Base-by-base conservation (phyloP, 2,888 invertebrate species). In the Habrosyne pyritoides region DNA sequence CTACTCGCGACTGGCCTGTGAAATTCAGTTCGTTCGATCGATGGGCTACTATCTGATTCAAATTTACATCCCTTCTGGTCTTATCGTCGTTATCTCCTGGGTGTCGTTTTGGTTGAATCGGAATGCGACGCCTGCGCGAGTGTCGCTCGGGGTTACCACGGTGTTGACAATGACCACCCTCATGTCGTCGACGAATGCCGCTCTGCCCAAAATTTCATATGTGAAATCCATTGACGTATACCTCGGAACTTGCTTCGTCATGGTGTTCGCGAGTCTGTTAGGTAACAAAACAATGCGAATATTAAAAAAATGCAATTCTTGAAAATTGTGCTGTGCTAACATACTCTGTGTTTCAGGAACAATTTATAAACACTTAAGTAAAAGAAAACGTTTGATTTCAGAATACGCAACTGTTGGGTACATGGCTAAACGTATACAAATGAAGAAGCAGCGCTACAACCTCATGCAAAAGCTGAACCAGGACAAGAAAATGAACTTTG, bases 21-120 rank as follows among this genome's bases (percentile, higher is more conserved):
- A 98, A 93, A 98, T 99, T 88, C 98, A 98, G 93, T 98, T 99
- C 93, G 98, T 98, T 76, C 96, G 99, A 72, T 98, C 98, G 80
- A 98, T 99, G 98, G 99, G 99, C 85, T 99, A 99, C 95, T 99
- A 99, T 94, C 95, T 98, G 89, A 99, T 99, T 93, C 98, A 98
- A 94, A 98, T 98, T 93, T 98, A 98, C 94, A 98, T 98, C 93
- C 98, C 98, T 81, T 98, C 98, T 91, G 97, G 98, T 86, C 95
- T 98, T 92, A 98, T 98, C 90, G 98, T 98, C 88, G 97, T 98
- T 91, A 98, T 98, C 93, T 98, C 98, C 77, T 98, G 98, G 98
- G 98, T 98, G 84, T 97, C 97, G 82, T 98, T 98, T 94, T 98
- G 98, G 98, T 94, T 98, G 91, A 98, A 98, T 92, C 95, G 98